Conservation (phyloP, 2,797 vertebrate genomes). For the Danio aesculapii region DNA sequence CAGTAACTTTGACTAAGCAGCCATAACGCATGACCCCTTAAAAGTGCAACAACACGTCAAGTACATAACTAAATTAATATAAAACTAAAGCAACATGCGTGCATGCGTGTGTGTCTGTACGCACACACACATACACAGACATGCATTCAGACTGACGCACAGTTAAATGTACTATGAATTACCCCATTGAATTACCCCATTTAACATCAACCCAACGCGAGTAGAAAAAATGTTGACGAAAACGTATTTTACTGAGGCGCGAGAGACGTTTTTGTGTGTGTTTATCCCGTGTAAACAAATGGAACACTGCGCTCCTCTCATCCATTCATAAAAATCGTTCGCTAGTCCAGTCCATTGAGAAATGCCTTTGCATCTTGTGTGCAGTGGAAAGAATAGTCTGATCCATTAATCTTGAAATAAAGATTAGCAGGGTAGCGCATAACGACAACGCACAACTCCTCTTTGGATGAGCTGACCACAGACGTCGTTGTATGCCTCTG, state of each 20-base stretch:
- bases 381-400: neutral
- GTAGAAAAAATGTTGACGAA: too few species aligned
- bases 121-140: too few species aligned
- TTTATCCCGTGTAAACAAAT: neutral
- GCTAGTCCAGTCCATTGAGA: neutral
- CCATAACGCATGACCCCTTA: neutral
- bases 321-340: neutral
- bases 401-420: neutral
- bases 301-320: neutral
- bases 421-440: constrained; percentile 39
- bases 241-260: too few species aligned
- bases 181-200: too few species aligned
- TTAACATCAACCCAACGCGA: too few species aligned
- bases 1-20: neutral
- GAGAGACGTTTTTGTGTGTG: too few species aligned
- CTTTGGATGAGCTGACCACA: constrained; percentile 25
- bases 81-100: too few species aligned
- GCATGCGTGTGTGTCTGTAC: too few species aligned
- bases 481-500: neutral
- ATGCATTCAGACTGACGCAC: too few species aligned
- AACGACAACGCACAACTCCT: neutral
- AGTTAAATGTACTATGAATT: too few species aligned
- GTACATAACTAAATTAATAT: too few species aligned
- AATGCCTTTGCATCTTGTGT: constrained; percentile 8
- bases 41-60: too few species aligned